A percentile compares a stretch with the other conserved stretches of the same genome.
These are phyloP conservation scores for Lethrus apterus DNA, from an alignment of 1,140 invertebrate species.

Conservation along the genomic window DNA sequence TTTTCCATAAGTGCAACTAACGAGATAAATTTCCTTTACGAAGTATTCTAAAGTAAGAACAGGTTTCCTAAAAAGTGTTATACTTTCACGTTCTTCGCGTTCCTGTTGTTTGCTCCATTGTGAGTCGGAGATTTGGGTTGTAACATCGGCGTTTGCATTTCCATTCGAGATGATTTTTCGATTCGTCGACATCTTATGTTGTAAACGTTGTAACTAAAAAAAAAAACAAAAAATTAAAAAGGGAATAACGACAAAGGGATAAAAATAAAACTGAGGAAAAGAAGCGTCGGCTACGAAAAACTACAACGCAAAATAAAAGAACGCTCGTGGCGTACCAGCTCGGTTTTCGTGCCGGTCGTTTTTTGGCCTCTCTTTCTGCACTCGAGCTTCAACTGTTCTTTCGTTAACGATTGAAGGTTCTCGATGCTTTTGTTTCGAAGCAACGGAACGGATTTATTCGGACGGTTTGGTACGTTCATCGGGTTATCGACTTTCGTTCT, in stretches of 20 bases:
- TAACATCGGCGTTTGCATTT: conserved; percentile 13
- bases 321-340: conserved; percentile 47
- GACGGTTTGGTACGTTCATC: not conserved
- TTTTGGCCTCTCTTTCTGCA: conserved; percentile 53
- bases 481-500: conserved; percentile 1
- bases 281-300: not conserved
- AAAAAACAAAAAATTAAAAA: conserved; percentile 16
- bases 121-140: conserved; percentile 15
- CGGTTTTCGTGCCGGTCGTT: conserved; percentile 52
- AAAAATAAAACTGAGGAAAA: not conserved
- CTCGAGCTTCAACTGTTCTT: conserved; percentile 53
- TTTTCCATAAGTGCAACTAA: conserved; percentile 51
- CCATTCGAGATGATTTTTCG: too few relatives aligned
- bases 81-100: conserved; percentile 48
- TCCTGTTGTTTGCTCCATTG: conserved; percentile 40
- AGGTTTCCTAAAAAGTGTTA: conserved; percentile 84
- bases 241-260: conserved; percentile 7
- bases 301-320: not conserved
- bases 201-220: conserved; percentile 41
- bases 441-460: not conserved
- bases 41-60: conserved; percentile 79
- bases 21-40: conserved; percentile 61
- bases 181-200: conserved; percentile 37
- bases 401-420: conserved; percentile 47
- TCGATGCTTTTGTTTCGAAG: conserved; percentile 32